These are phyloP conservation scores for Cosmopolites sordidus DNA, from an alignment of 2,888 invertebrate genomes.

Conservation along the genomic window DNA sequence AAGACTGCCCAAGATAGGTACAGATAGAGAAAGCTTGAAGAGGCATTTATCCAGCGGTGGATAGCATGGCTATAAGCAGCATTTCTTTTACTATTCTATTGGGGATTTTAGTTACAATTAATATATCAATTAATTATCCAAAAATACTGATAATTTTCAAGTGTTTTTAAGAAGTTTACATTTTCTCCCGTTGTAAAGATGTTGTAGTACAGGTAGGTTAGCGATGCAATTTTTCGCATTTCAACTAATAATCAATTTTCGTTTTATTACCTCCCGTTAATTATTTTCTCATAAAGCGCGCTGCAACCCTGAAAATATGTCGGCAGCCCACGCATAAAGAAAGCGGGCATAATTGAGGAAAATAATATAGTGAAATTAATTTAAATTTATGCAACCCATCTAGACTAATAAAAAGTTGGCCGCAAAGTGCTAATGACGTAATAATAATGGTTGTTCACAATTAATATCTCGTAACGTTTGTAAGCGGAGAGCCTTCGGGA, in stretches of 20 bases:
- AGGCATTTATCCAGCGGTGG: too few relatives aligned
- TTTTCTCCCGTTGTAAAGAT: too few relatives aligned
- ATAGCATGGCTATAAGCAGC: too few relatives aligned
- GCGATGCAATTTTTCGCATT: slow-evolving; percentile 3
- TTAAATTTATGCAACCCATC: slow-evolving; percentile 43
- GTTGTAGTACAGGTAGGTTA: too few relatives aligned
- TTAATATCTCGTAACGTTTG: slow-evolving; percentile 46
- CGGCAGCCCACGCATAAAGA: slow-evolving; percentile 16
- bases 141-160: too few relatives aligned
- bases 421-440: slow-evolving; percentile 48
- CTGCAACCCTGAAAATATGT: slow-evolving; percentile 12
- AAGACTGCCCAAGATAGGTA: too few relatives aligned
- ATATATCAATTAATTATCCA: too few relatives aligned
- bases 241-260: slow-evolving; percentile 10
- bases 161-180: too few relatives aligned
- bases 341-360: slow-evolving; percentile 19
- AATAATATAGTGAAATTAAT: slow-evolving; percentile 36
- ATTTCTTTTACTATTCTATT: too few relatives aligned
- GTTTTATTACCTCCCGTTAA: slow-evolving; percentile 13
- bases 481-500: slow-evolving; percentile 32
- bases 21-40: too few relatives aligned
- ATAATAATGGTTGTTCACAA: slow-evolving; percentile 50
- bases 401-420: slow-evolving; percentile 41
- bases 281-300: slow-evolving; percentile 21
- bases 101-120: too few relatives aligned